Conservation (phyloP, 2,888 invertebrate species). For the Andricus curvator region DNA sequence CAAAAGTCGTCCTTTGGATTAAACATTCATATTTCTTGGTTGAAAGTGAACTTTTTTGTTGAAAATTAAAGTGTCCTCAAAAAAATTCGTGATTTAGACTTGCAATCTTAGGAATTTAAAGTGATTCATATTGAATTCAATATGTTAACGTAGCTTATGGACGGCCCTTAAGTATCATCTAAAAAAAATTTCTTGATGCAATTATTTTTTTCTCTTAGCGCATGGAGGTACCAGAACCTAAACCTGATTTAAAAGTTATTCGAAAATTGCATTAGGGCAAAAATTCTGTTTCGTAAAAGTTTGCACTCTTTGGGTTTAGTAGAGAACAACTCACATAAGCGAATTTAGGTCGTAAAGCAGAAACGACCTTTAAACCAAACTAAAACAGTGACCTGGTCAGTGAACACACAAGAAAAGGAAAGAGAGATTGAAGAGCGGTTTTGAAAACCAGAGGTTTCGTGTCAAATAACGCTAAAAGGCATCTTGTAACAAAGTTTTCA, state of each 20-base stretch:
- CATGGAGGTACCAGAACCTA: not conserved
- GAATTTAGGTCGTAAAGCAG: not conserved
- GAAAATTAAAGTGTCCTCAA: no score
- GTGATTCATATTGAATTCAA: no score
- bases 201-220: no score
- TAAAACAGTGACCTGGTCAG: slow-evolving; percentile 2
- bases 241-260: not conserved
- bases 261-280: not conserved
- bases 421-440: slow-evolving; percentile 1
- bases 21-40: no score
- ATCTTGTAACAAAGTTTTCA: not conserved
- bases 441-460: not conserved
- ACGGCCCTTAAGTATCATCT: no score
- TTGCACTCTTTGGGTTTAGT: not conserved
- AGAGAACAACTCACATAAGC: not conserved
- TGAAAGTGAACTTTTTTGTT: no score
- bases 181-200: no score
- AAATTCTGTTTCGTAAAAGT: not conserved
- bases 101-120: no score
- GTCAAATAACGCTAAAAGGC: not conserved
- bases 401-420: not conserved
- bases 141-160: no score
- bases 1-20: no score
- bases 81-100: no score
- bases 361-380: not conserved